Conservation (phyloP, 2,113 vertebrate species). For the Raja brachyura region DNA sequence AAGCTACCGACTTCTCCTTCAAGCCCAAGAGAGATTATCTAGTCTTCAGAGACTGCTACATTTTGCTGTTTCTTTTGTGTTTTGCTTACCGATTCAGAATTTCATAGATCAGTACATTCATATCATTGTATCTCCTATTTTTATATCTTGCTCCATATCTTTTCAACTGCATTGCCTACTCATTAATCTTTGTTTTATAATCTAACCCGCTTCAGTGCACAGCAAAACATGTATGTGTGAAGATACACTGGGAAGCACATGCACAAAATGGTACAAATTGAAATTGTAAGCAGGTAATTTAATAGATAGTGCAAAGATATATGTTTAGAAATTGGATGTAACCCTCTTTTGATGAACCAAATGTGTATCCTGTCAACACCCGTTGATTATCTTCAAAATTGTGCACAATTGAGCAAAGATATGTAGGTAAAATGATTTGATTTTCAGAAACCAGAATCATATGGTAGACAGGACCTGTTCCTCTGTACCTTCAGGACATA, state of each 20-base stretch:
- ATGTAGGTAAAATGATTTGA: too few relatives aligned
- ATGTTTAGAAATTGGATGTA: too few relatives aligned
- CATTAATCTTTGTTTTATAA: neutral
- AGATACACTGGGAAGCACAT: neutral
- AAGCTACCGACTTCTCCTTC: constrained; percentile 44
- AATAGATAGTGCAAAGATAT: neutral
- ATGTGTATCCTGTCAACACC: too few relatives aligned
- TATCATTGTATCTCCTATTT: neutral
- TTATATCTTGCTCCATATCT: neutral
- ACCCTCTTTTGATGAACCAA: too few relatives aligned
- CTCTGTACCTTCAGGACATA: neutral
- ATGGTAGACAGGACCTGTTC: too few relatives aligned
- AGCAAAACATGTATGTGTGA: neutral
- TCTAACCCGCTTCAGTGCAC: too few relatives aligned
- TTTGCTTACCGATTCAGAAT: constrained; percentile 20
- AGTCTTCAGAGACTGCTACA: neutral
- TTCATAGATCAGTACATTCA: neutral
- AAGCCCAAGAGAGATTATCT: constrained; percentile 42
- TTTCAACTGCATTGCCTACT: neutral
- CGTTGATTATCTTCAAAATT: too few relatives aligned
- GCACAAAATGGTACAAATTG: neutral
- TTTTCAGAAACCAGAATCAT: too few relatives aligned
- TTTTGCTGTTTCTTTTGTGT: neutral
- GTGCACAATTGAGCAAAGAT: too few relatives aligned
- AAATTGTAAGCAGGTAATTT: neutral